These are phyloP conservation scores for Paratilapia polleni DNA, from an alignment of 2,113 vertebrate species.

Conservation along the genomic window DNA sequence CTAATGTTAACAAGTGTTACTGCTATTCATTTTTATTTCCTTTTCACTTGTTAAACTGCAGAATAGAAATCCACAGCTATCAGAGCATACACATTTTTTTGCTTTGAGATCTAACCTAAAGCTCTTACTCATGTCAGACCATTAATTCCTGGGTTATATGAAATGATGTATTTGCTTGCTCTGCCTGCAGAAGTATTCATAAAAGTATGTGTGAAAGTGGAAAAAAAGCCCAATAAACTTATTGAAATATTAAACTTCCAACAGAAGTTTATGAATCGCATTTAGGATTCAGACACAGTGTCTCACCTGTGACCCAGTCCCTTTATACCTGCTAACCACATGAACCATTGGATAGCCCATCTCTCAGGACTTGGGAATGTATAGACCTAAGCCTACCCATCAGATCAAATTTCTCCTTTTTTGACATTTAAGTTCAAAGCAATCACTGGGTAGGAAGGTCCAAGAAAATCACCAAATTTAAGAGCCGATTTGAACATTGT, in stretches of 20 bases:
- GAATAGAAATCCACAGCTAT: neutral
- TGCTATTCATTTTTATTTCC: neutral
- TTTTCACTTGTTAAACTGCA: neutral
- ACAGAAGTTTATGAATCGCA: slow-evolving; percentile 37
- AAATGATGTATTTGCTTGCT: neutral
- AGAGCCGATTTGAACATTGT: slow-evolving; percentile 40
- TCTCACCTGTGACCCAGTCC: slow-evolving; percentile 55
- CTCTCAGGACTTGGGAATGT: slow-evolving; percentile 36
- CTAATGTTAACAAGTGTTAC: neutral
- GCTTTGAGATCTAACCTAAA: neutral
- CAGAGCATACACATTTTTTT: neutral
- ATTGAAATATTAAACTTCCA: neutral
- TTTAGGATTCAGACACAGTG: slow-evolving; percentile 28
- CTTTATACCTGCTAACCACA: slow-evolving; percentile 58
- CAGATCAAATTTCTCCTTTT: slow-evolving; percentile 60
- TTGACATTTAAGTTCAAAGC: slow-evolving; percentile 58
- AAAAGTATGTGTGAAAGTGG: neutral
- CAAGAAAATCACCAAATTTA: slow-evolving; percentile 45
- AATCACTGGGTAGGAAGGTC: slow-evolving; percentile 8
- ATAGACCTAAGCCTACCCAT: slow-evolving; percentile 20
- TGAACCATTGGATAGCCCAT: slow-evolving; percentile 48
- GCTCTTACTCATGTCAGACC: neutral
- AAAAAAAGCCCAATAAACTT: neutral
- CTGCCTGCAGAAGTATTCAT: no score
- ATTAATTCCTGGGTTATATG: neutral